phyloP scores from a whole-genome alignment of 2,888 invertebrate species.

The Leptarthrus brevirostris region DNA sequence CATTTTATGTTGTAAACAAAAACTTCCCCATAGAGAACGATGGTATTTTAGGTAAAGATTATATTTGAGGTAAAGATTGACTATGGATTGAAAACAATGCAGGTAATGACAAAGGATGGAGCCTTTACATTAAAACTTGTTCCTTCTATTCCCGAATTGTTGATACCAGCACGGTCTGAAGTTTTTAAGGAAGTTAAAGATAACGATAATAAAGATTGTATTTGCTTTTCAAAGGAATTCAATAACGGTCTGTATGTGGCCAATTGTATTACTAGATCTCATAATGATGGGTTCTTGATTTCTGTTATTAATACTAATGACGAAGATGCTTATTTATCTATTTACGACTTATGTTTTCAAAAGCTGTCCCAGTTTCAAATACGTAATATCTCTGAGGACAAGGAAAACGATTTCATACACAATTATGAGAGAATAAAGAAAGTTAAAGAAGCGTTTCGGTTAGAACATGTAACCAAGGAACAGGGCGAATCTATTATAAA shows the following conservation, averaged over 20 bases:
- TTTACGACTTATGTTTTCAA: background rate
- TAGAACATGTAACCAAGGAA: slow-evolving; percentile 56
- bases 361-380: background rate
- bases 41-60: too few relatives aligned
- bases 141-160: background rate
- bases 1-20: too few relatives aligned
- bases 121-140: background rate
- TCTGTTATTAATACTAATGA: background rate
- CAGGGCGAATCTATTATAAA: slow-evolving; percentile 56
- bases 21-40: too few relatives aligned
- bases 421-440: background rate
- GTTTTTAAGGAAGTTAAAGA: background rate
- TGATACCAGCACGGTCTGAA: background rate
- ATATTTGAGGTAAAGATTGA: background rate
- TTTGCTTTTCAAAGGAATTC: background rate
- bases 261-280: background rate
- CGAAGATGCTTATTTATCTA: background rate
- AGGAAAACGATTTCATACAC: too few relatives aligned
- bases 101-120: too few relatives aligned
- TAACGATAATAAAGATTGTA: background rate
- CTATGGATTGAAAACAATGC: background rate
- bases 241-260: background rate
- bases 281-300: background rate
- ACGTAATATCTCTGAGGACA: background rate
- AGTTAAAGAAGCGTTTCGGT: slow-evolving; percentile 32